Evolutionary conservation across 2,888 invertebrate species (phyloP).

Genomic region (Nasonia oneida): DNA sequence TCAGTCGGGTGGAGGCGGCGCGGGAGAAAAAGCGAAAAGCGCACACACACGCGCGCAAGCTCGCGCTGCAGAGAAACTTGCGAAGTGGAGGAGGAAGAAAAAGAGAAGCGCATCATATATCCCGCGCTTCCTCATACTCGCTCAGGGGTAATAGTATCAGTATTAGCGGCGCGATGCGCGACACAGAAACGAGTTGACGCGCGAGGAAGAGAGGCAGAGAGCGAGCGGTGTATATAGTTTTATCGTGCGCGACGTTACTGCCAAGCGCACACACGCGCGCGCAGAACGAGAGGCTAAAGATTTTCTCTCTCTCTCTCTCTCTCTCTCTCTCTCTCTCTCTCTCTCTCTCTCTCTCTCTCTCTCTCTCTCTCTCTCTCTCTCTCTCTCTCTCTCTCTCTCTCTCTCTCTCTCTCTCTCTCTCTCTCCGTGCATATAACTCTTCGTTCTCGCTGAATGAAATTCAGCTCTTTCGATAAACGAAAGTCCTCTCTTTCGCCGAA

Average conservation of each 20-base stretch:
- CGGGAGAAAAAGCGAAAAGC: neutral
- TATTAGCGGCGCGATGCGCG: constrained; percentile 54
- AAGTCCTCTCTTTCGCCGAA: constrained; percentile 19
- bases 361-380: constrained; percentile 15
- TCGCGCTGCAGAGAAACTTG: neutral
- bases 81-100: neutral
- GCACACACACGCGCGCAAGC: neutral
- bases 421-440: neutral
- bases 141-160: constrained; percentile 53
- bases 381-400: constrained; percentile 24
- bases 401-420: constrained; percentile 2
- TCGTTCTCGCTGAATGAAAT: constrained; percentile 53
- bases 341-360: constrained; percentile 19
- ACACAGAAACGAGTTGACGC: constrained; percentile 54
- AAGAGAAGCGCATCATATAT: constrained; percentile 15
- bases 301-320: constrained; percentile 26
- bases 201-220: constrained; percentile 33
- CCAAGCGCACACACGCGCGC: constrained; percentile 39
- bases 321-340: constrained; percentile 22
- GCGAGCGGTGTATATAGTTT: constrained; percentile 32
- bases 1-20: neutral
- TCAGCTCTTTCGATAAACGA: constrained; percentile 58
- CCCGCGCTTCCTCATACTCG: neutral
- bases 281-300: constrained; percentile 47
- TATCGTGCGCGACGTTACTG: constrained; percentile 39